Evolutionary conservation across 2,113 vertebrate species (phyloP), one percentile per base, ranked within the genome.

Genomic region (Glaucidium brasilianum): DNA sequence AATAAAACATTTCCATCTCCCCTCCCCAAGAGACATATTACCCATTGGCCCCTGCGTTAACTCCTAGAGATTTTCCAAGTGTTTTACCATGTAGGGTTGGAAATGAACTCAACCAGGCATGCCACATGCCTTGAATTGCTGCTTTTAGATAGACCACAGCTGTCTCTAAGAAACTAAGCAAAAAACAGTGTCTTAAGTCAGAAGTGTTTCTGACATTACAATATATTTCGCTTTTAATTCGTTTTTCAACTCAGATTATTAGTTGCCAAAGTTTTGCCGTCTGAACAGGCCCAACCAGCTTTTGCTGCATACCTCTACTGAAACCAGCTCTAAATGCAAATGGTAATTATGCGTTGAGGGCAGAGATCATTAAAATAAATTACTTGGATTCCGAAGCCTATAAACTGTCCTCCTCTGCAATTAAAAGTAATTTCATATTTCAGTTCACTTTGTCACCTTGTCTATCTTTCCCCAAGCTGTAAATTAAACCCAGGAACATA

Each of bases 311-410:
- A 79, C 84, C 91, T 96, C 58, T 20, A 41, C 69, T 72, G 73
- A 89, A 96, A 91, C 56, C 93, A 96, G 84, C 84, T 91, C 6
- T 25, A 52, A 85, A 85, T 41, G 85, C 7, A 5, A 78, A 87
- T 49, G 60, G 80, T 92, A 96, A 95, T 96, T 94, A 97, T 9
- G 87, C 30, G 41, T 85, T 75, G 93, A 96, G 93, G 93, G 93
- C 92, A 96, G 56, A 91, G 91, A 96, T 75, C 95, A 93, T 97
- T 96, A 96, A 95, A 96, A 94, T 95, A 93, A 94, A 96, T 97
- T 73, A 97, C 96, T 77, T 82, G 87, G 94, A 93, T 96, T 93
- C 93, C 94, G 87, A 91, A 96, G 87, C 92, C 84, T 82, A 64
- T 93, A 96, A 96, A 95, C 77, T 69, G 84, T 91, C 93, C 93